Evolutionary conservation across 2,797 vertebrate species (phyloP), one percentile per base, ranked within the genome.

Genomic region (Melanotaenia pygmaea): DNA sequence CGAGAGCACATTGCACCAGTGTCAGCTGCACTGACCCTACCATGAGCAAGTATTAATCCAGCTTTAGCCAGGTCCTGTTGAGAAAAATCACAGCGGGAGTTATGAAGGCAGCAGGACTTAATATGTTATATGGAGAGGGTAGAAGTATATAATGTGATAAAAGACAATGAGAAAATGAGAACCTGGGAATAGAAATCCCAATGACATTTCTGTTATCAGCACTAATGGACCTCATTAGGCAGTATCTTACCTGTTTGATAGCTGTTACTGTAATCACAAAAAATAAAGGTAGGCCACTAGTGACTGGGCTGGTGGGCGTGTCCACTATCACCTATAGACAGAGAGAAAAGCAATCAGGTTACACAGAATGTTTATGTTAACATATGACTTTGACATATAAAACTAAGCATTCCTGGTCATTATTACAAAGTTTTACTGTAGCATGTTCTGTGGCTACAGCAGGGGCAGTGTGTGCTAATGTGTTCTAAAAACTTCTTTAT

Each of bases 201-300:
- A 74, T 32, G 45, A 28, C 1, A 71, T 37, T 10, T 35, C 11
- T 59, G 13, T 59, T 38, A 70, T 45, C 45, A 66, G 20, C 47
- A 64, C 20, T 61, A 18, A 72, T 59, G n/a, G 28, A 6, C 35
- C 22, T 78, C 61, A 64, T 40, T 51, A 35, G 43, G 16, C 2
- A 16, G 16, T 0, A 11, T 70, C 92, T 93, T 95, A 99, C 98
- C 97, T 99, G 98, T 91, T 99, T 99, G 85, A 99, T 95, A 70
- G 98, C 98, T 7, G 98, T 99, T 80, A 99, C 97, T 69, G 96
- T 98, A 90, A 99, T 99, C 78, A 99, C 98, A 90, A 99, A 99
- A 93, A 98, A 99, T 87, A 99, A 96, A 0, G 98, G 98, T 87
- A 99, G 96, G 87, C 98, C 98, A 58, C 98, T 99, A 81, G 98